Base-by-base conservation (phyloP, 2,113 vertebrate genomes). In the Phaethon lepturus region DNA sequence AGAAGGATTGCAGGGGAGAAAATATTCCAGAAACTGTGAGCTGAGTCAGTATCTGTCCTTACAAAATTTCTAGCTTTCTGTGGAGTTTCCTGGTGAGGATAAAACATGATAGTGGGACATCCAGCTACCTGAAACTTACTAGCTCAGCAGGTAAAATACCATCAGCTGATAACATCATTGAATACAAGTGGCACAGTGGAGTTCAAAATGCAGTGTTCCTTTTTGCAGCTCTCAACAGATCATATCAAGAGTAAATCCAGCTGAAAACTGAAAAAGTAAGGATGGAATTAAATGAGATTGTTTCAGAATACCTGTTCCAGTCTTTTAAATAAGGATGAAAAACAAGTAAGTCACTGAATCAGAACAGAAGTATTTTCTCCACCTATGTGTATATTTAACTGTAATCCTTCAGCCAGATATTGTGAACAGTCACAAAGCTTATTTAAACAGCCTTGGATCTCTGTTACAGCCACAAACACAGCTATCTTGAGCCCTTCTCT, bases 321-420 rank as follows among this genome's bases (percentile, higher is more conserved):
- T 66, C 67, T 88, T 92, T 44, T 44, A 91, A 88, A 64, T 62
- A 91, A 92, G 66, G 5, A 86, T 64, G 44, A 62, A 88, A 77
- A 33, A 9, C 38, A 77, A 64, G 67, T 89, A 75, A 75, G 52
- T 69, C 86, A 80, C 26, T 94, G 84, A 93, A 93, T 74, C 52
- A 63, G 20, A 42, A 91, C 47, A 90, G 75, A 90, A 88, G 59
- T 42, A 84, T 97, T 96, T 94, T 90, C 63, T 88, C 80, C 49
- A 96, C 66, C 75, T 93, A 23, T 13, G 10, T 79, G 81, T 64
- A 88, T 95, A 97, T 94, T 94, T 90, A 86, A 35, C 60, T 63
- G 13, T 31, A 79, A 23, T 74, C 25, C 31, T 90, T 88, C 44
- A 59, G 59, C 11, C 44, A 86, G 63, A 28, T 88, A 66, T 12